Conservation (phyloP, 2,113 vertebrate genomes). For the Scomber japonicus region DNA sequence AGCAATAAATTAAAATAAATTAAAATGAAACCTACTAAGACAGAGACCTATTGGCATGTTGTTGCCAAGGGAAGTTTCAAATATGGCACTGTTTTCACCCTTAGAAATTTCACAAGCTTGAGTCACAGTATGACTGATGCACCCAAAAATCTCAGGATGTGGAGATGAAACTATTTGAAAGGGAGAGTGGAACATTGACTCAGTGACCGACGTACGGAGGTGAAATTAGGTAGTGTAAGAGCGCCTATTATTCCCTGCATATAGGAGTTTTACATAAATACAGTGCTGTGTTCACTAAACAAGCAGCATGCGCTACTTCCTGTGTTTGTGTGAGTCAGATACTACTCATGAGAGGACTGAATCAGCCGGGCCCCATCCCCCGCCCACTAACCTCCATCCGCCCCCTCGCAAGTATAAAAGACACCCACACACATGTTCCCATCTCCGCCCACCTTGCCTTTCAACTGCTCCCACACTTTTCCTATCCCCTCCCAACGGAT, state of each 20-base stretch:
- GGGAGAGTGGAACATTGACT: constrained; percentile 67
- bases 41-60: constrained; percentile 10
- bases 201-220: constrained; percentile 61
- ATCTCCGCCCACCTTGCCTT: constrained; percentile 75
- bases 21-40: constrained; percentile 2
- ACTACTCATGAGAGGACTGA: constrained; percentile 80
- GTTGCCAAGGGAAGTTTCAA: constrained; percentile 55
- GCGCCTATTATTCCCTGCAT: constrained; percentile 55
- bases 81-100: constrained; percentile 60
- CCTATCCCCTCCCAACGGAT: constrained; percentile 63
- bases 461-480: constrained; percentile 70
- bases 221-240: constrained; percentile 56
- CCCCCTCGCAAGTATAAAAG: constrained; percentile 77
- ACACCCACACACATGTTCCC: constrained; percentile 74
- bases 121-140: constrained; percentile 78
- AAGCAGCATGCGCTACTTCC: constrained; percentile 80
- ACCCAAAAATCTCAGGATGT: constrained; percentile 75
- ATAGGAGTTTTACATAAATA: constrained; percentile 74
- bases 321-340: constrained; percentile 84
- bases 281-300: constrained; percentile 68
- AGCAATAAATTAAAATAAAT: constrained; percentile 3
- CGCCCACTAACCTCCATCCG: constrained; percentile 79
- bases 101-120: constrained; percentile 67
- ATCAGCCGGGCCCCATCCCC: constrained; percentile 74
- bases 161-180: constrained; percentile 74